Conservation (phyloP, 2,113 vertebrate genomes). For the Antidorcas marsupialis region DNA sequence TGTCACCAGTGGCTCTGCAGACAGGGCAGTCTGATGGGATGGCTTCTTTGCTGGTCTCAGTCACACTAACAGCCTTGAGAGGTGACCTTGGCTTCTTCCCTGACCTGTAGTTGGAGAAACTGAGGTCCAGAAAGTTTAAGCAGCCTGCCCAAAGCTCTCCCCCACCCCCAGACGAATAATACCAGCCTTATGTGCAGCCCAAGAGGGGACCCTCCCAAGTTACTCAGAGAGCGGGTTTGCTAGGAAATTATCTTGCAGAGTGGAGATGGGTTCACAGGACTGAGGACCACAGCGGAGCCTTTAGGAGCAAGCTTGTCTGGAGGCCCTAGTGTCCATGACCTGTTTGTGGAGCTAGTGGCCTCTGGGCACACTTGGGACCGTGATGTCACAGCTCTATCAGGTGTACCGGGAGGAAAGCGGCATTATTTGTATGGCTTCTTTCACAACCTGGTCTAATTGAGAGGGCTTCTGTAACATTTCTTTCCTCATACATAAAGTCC, state of each 20-base stretch:
- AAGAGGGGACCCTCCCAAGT: too few relatives aligned
- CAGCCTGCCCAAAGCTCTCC: neutral
- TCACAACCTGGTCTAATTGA: neutral
- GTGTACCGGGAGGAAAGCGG: neutral
- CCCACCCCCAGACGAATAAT: neutral
- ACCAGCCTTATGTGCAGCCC: rapidly evolving
- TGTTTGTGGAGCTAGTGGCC: too few relatives aligned
- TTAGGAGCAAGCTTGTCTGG: rapidly evolving
- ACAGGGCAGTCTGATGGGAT: rapidly evolving
- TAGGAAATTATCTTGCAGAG: neutral
- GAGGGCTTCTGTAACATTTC: neutral
- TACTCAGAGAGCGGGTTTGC: rapidly evolving
- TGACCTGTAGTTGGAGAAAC: neutral
- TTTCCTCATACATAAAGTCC: neutral
- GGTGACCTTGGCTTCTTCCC: too few relatives aligned
- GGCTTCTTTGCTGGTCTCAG: neutral
- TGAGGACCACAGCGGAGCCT: rapidly evolving
- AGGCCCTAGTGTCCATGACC: rapidly evolving
- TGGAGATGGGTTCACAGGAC: rapidly evolving
- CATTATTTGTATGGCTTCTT: neutral
- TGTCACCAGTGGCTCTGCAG: rapidly evolving
- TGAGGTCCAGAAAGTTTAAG: neutral
- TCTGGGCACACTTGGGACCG: rapidly evolving
- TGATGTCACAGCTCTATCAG: rapidly evolving
- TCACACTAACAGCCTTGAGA: rapidly evolving